Percentiles rank a stretch among this genome's conserved stretches.
These are phyloP conservation scores for Odocoileus hemionus DNA, from an alignment of 2,113 vertebrate species.

Conservation along the genomic window DNA sequence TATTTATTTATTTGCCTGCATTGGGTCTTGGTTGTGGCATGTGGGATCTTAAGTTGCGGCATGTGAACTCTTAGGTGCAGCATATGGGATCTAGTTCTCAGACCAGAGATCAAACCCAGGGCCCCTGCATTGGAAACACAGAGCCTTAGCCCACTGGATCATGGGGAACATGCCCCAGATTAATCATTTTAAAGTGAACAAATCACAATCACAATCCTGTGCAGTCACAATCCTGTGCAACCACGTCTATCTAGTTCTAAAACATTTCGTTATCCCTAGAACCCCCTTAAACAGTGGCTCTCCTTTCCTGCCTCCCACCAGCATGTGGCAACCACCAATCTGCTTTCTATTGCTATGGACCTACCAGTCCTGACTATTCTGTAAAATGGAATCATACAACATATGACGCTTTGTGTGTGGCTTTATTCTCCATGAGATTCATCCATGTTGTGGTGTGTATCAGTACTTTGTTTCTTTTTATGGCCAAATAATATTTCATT, in stretches of 20 bases:
- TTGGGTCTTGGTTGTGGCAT: fast-evolving
- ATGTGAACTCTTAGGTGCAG: neutral
- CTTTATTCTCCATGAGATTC: neutral
- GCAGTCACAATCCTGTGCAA: neutral
- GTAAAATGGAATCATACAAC: neutral
- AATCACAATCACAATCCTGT: neutral
- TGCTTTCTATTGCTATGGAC: neutral
- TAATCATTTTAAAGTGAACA: neutral
- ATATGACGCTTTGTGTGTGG: neutral
- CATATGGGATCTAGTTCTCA: neutral
- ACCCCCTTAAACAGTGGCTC: neutral
- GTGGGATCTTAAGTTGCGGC: neutral
- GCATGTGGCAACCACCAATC: neutral
- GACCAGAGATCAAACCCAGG: neutral
- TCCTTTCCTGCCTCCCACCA: neutral
- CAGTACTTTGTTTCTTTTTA: neutral
- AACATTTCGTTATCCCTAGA: neutral
- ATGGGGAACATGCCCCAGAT: neutral
- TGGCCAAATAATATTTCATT: neutral
- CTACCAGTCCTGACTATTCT: neutral
- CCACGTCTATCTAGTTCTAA: neutral
- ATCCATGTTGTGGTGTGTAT: neutral
- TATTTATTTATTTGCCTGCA: neutral
- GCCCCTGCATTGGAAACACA: neutral
- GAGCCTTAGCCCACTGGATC: neutral